These are phyloP conservation scores for Beroe ovata DNA, from an alignment of 37 sponge, comb jelly and placozoan species.

Conservation along the genomic window DNA sequence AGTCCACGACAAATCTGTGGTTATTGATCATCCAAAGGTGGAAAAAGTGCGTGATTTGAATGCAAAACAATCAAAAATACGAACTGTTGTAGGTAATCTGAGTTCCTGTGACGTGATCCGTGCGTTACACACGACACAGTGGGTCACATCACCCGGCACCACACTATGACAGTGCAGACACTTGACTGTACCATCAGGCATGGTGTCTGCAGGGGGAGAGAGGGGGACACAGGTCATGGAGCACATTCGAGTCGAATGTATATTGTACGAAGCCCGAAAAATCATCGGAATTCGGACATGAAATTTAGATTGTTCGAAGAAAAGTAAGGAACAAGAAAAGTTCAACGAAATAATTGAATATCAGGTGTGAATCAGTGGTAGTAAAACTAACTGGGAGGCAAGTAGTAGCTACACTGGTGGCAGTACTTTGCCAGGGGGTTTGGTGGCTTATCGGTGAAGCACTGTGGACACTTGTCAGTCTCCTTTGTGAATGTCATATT, in stretches of 20 bases:
- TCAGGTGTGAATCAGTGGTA: background rate
- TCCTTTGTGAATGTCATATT: slow-evolving; percentile 53
- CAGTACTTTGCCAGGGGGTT: slow-evolving; percentile 67
- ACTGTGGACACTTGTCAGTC: slow-evolving; percentile 50
- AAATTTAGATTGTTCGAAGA: no score
- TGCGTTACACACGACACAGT: slow-evolving; percentile 9
- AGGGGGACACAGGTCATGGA: no score
- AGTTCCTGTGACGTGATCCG: slow-evolving; percentile 36
- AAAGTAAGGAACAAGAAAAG: background rate
- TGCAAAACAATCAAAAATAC: no score
- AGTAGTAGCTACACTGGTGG: slow-evolving; percentile 42
- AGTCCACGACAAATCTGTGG: no score
- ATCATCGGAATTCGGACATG: no score
- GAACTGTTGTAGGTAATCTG: background rate
- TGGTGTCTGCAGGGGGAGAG: background rate
- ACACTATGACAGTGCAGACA: slow-evolving; percentile 64
- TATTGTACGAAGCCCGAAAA: no score
- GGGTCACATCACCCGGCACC: slow-evolving; percentile 25
- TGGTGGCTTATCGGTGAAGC: slow-evolving; percentile 57
- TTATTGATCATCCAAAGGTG: no score
- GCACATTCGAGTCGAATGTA: no score
- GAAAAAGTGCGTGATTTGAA: no score
- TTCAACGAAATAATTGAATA: background rate
- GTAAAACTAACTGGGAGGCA: slow-evolving; percentile 26
- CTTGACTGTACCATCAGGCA: background rate